phyloP scores from a whole-genome alignment of 2,113 vertebrate species.

The Eonycteris spelaea region DNA sequence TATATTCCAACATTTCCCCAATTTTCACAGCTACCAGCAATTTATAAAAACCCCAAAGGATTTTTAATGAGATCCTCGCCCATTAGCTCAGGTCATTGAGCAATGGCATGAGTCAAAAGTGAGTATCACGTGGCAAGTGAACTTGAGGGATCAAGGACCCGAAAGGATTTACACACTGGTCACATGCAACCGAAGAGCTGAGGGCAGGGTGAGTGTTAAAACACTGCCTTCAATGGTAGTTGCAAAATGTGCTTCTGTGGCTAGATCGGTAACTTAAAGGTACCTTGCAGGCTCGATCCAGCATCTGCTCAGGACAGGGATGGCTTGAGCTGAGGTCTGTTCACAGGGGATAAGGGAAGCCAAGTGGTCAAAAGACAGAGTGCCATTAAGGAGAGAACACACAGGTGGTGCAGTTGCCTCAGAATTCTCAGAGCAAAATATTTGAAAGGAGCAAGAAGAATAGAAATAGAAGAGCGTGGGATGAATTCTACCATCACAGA shows the following conservation, averaged over 20 bases:
- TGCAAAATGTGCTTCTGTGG: background rate
- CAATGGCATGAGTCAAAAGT: background rate
- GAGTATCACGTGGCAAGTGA: accelerated
- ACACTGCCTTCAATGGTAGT: background rate
- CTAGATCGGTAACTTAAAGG: background rate
- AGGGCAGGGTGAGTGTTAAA: accelerated
- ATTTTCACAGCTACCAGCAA: background rate
- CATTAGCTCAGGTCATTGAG: accelerated
- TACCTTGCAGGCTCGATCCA: background rate
- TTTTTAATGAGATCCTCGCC: background rate
- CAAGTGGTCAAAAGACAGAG: background rate
- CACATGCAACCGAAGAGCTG: background rate
- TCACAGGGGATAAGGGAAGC: background rate
- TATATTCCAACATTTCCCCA: background rate
- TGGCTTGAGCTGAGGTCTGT: background rate
- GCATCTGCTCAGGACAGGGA: background rate
- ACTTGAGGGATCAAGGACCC: accelerated
- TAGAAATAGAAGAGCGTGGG: background rate
- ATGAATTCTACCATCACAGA: background rate
- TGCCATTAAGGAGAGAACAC: background rate
- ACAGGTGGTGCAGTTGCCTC: background rate
- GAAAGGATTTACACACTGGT: background rate
- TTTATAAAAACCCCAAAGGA: background rate
- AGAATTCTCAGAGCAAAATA: background rate
- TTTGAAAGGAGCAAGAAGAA: background rate